Evolutionary conservation across 2,888 invertebrate genomes (phyloP), one percentile per base, ranked within the genome.

Genomic region (Andrena haemorrhoa): DNA sequence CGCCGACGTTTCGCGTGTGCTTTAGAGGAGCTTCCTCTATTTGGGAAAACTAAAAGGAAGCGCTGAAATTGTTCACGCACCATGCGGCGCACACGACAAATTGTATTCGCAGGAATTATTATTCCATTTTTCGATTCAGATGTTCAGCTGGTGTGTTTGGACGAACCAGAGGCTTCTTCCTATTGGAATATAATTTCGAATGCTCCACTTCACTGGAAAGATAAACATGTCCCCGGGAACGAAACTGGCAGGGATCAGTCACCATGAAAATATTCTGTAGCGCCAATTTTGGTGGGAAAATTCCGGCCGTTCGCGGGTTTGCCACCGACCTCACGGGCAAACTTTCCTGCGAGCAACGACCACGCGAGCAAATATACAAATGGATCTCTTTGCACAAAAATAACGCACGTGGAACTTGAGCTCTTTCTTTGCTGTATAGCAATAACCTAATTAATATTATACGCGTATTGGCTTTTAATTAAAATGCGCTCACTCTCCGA

Each of bases 361-460:
- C 12, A 26, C 58, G 58, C 58, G 16, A 58, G 16, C 29, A 29
- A 26, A 16, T 2, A 26, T 5, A 26, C 12, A 16, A 29, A 58
- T 41, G 41, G 41, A 41, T 41, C 41, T 53, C 23, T 53, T 53
- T 53, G 53, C 23, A 56, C 23, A 23, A 23, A 10, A 23, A 23
- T 12, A 56, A 3, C 23, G 26, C 10, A 4, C 23, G 23, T 26
- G 4, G 8, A 26, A 1, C 26, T 56, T 56, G 1, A 23, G 10
- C 10, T 56, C 23, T 56, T 23, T 26, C 56, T 4, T 56, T 26
- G 56, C 3, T 23, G 10, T 26, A 26, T 26, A 4, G 7, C 41
- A 53, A 58, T 41, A 58, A 41, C 33, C 41, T 53, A 58, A 70
- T 71, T 71, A 71, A 47, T 61, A 35, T 33, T 61, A 61, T 49